Evolutionary conservation across 2,888 invertebrate genomes (phyloP), one percentile per base, ranked within the genome.

Genomic region (Nipponacmea schrenckii): DNA sequence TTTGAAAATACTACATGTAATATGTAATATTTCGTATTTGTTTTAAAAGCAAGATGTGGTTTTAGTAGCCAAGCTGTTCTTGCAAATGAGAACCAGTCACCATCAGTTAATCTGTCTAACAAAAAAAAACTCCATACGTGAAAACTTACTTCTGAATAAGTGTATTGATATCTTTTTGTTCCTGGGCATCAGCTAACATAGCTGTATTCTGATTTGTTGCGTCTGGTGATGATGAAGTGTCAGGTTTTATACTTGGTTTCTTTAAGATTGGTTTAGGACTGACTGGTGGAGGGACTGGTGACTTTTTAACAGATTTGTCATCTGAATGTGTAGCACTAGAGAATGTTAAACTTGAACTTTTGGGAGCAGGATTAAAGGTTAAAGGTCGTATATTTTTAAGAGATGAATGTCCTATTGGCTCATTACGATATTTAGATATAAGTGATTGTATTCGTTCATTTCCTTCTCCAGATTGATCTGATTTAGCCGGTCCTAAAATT

Each of bases 351-450:
- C 66, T 62, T 27, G 64, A 63, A 14, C 66, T 71, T 67, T 39
- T 69, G 62, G 68, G 31, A 46, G 56, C 69, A 26, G 63, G 66
- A 7, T 50, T 70, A 45, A 66, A 66, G 10, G 80, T 76, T 27
- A 80, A 69, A 10, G 80, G 79, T 72, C 80, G 81, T 64, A 78
- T 79, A 77, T 79, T 80, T 67, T 79, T 72, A 66, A 79, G 80
- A 50, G 77, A 79, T 20, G 71, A 71, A 24, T 69, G 74, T 67
- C 75, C 71, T 27, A 77, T 74, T 17, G 70, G 72, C 48, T 79
- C 80, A 56, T 81, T 84, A 26, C 84, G 77, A 66, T 85, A 85
- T 69, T 85, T 85, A 20, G 84, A 83, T 48, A 85, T 84, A 15
- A 85, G 74, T 31, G 79, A 81, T 69, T 85, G 84, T 10, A 85